A percentile compares a stretch with the other conserved stretches of the same genome.
phyloP scores from a whole-genome alignment of 2,888 invertebrate genomes.

The Amorpha juglandis region DNA sequence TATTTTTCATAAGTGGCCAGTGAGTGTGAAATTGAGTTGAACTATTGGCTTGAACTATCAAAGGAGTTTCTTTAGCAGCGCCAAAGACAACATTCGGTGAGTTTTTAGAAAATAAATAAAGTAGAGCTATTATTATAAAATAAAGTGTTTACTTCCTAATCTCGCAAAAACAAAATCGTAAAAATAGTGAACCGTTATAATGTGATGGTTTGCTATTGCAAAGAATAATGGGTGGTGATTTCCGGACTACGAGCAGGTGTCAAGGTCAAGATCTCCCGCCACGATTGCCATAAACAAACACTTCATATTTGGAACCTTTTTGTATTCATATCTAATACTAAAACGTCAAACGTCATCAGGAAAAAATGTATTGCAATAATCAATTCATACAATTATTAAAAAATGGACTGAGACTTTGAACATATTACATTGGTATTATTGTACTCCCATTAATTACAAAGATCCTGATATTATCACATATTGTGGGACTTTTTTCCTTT shows the following conservation, averaged over 20 bases:
- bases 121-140: not conserved
- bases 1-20: conserved; percentile 17
- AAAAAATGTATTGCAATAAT: too few species aligned
- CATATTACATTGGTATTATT: too few species aligned
- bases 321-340: not conserved
- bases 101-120: conserved; percentile 17
- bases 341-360: too few species aligned
- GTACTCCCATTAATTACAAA: too few species aligned
- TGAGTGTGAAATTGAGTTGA: conserved; percentile 11
- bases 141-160: conserved; percentile 11
- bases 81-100: conserved; percentile 11
- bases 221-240: conserved; percentile 45
- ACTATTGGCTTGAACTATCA: conserved; percentile 7
- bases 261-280: conserved; percentile 46
- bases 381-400: too few species aligned
- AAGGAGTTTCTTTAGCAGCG: conserved; percentile 10
- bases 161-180: conserved; percentile 16
- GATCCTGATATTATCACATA: too few species aligned
- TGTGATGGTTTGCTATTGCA: conserved; percentile 29
- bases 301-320: not conserved
- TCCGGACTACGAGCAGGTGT: conserved; percentile 40
- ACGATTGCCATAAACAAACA: conserved; percentile 15
- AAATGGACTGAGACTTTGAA: too few species aligned
- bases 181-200: conserved; percentile 14
- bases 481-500: too few species aligned